These are phyloP conservation scores for Melinaea marsaeus DNA, from an alignment of 2,888 invertebrate species.

Conservation along the genomic window DNA sequence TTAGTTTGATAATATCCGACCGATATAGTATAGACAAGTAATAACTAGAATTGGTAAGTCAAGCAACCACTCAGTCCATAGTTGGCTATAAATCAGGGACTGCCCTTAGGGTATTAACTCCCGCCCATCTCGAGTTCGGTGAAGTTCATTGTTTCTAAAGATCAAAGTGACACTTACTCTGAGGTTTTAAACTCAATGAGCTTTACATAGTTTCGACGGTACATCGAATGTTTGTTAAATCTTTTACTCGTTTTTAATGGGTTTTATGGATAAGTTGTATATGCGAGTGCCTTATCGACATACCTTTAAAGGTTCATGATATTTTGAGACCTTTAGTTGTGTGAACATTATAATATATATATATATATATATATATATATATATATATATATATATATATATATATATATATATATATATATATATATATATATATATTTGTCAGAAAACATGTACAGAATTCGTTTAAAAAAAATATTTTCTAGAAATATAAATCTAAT, in stretches of 20 bases:
- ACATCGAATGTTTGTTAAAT: conserved; percentile 17
- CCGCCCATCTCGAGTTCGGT: conserved; percentile 25
- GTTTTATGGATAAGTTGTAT: background rate
- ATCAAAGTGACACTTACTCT: conserved; percentile 33
- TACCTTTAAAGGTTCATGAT: background rate
- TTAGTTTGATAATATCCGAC: background rate
- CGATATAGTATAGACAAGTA: conserved; percentile 10
- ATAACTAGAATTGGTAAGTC: conserved; percentile 17
- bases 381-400: no score
- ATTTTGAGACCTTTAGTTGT: no score
- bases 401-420: no score
- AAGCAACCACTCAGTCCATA: conserved; percentile 14
- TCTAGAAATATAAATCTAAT: background rate
- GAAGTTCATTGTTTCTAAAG: conserved; percentile 32
- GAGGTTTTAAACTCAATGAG: conserved; percentile 30
- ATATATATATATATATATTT: no score
- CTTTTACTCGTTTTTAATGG: conserved; percentile 3
- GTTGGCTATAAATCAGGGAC: conserved; percentile 16
- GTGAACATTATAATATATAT: no score
- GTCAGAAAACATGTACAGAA: no score
- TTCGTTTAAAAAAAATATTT: no score
- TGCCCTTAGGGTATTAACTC: conserved; percentile 28
- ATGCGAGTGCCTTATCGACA: background rate
- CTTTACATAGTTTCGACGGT: conserved; percentile 27
- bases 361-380: no score